phyloP scores from a whole-genome alignment of 2,797 vertebrate genomes.

The Acanthiza pusilla region DNA sequence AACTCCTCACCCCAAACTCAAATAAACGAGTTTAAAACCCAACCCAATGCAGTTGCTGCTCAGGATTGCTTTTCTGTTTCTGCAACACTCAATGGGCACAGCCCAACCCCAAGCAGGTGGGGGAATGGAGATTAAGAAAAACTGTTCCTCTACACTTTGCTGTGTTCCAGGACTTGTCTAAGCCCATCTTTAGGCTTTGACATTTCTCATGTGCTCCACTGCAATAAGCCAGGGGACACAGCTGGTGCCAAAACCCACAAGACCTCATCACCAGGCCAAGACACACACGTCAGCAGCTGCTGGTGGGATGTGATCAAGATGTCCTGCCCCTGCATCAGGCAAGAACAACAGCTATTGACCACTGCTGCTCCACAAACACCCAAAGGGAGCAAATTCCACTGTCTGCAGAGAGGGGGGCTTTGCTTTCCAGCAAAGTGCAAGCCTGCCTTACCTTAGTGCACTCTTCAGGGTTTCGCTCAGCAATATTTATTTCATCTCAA shows the following conservation, averaged over 20 bases:
- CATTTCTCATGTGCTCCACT: fast-evolving
- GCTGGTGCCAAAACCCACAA: neutral
- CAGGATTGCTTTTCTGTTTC: neutral
- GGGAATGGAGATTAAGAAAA: neutral
- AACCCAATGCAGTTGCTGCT: neutral
- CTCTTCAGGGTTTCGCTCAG: neutral
- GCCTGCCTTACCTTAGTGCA: neutral
- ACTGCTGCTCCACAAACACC: neutral
- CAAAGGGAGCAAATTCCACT: neutral
- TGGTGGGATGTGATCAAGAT: neutral
- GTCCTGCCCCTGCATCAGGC: neutral
- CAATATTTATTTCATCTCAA: neutral
- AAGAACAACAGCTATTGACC: neutral
- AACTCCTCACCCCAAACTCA: neutral
- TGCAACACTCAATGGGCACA: neutral
- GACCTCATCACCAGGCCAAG: neutral
- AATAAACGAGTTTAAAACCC: neutral
- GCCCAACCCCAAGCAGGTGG: neutral
- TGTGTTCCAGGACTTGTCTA: neutral
- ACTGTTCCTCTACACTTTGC: neutral
- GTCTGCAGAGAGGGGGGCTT: neutral
- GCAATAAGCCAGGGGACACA: neutral
- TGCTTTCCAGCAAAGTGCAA: neutral
- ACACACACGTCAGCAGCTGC: neutral
- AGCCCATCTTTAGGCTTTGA: neutral